Base-by-base conservation (phyloP, 2,113 vertebrate genomes). In the Nannospalax galili region DNA sequence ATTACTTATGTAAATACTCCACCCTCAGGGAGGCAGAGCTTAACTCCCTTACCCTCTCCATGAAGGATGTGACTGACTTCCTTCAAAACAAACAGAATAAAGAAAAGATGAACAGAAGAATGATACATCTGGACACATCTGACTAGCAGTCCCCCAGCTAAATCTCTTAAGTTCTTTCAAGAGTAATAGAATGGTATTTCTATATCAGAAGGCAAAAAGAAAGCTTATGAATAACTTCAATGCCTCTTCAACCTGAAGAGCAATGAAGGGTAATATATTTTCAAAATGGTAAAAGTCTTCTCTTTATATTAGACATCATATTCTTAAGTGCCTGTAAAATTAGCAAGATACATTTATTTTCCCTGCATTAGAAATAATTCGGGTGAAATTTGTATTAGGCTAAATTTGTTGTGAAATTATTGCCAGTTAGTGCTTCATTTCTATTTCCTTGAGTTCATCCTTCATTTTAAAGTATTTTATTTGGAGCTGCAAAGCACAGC, bases 351-450 rank as follows among this genome's bases (percentile, higher is more conserved):
- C 85, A 22, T 82, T 94, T 73, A 69, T 78, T 42, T 90, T 62
- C 56, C 32, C 78, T 92, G 65, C 69, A 42, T 93, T 75, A 92
- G 89, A 85, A 90, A 52, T 30, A 32, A 88, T 70, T 67, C 48
- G 20, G 37, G 35, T 90, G 81, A 92, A 92, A 88, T 80, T 84
- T 93, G 95, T 73, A 90, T 64, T 65, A 69, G 65, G 52, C 15
- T 24, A 80, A 92, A 60, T 89, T 86, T 86, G 82, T 75, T 95
- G 60, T 89, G 70, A 90, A 95, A 88, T 90, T 84, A 72, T 28
- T 90, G 42, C 32, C 60, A 15, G 70, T 9, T 48, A 77, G 64
- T 58, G 64, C 10, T 65, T 45, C 74, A 72, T 72, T 69, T 90
- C 45, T 12, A 12, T 72, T 52, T 67, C 78, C 26, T 75, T 78